phyloP scores from a whole-genome alignment of 1,140 invertebrate genomes.

The Sycophila sp. region DNA sequence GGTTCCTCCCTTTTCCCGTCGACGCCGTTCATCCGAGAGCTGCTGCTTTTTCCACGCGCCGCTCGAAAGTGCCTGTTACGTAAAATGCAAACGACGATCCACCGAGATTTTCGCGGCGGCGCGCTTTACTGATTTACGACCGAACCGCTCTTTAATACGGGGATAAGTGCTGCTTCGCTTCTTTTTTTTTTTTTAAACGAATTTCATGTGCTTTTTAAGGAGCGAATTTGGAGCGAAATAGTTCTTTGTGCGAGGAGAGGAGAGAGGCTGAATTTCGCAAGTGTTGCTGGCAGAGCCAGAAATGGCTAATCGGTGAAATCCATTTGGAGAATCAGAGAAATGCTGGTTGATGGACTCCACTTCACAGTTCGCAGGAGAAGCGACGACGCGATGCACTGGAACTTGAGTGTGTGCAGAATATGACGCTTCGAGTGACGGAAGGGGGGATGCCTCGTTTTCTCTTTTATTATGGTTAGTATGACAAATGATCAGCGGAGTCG shows the following conservation, averaged over 20 bases:
- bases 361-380: not conserved
- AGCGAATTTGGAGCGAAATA: too few species aligned
- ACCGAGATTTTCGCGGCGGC: not conserved
- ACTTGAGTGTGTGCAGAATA: too few species aligned
- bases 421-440: not conserved
- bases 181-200: too few species aligned
- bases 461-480: conserved; percentile 6
- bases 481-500: too few species aligned
- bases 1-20: not conserved
- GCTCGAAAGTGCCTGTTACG: not conserved
- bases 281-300: too few species aligned
- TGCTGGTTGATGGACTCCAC: not conserved
- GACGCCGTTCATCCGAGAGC: not conserved
- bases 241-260: not conserved
- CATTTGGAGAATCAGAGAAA: not conserved
- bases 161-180: not conserved
- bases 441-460: not conserved
- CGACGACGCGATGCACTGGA: too few species aligned
- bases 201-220: too few species aligned
- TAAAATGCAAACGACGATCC: not conserved
- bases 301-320: not conserved
- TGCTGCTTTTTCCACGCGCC: too few species aligned
- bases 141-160: not conserved
- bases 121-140: not conserved
- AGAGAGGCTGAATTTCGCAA: too few species aligned